Conservation (phyloP, 2,797 vertebrate species). For the Rhinatrema bivittatum region DNA sequence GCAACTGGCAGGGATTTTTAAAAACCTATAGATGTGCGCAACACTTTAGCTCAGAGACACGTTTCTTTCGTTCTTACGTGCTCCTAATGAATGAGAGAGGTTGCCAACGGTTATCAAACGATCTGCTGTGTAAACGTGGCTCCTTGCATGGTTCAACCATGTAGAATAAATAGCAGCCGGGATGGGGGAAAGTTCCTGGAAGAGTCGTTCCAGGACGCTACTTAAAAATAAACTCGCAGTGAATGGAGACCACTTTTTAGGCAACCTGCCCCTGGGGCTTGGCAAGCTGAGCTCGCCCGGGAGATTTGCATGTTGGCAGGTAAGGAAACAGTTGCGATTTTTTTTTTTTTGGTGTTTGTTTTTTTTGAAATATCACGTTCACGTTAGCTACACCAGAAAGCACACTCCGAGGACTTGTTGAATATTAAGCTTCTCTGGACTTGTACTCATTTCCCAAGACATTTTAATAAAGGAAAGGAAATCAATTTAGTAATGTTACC, state of each 20-base stretch:
- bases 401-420: conserved; percentile 80
- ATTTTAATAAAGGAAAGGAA: too few species aligned
- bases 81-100: conserved; percentile 81
- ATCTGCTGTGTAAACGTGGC: conserved; percentile 48
- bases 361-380: conserved; percentile 33
- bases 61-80: conserved; percentile 83
- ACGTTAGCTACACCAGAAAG: conserved; percentile 23
- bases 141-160: conserved; percentile 37
- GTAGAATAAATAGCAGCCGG: conserved; percentile 39
- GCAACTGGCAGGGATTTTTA: conserved; percentile 65
- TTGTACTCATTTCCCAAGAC: too few species aligned
- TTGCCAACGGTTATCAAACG: conserved; percentile 55
- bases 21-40: conserved; percentile 83
- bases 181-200: conserved; percentile 49
- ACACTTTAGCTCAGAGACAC: conserved; percentile 76
- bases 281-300: conserved; percentile 37
- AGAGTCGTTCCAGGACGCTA: conserved; percentile 41
- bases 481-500: too few species aligned
- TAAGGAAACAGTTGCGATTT: conserved; percentile 55
- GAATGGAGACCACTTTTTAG: conserved; percentile 40
- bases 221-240: conserved; percentile 13
- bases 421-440: conserved; percentile 45
- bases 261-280: conserved; percentile 44
- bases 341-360: too few species aligned
- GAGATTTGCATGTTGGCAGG: conserved; percentile 47